A percentile compares a stretch with the other conserved stretches of the same genome.
These are phyloP conservation scores for Alethe castanea DNA, from an alignment of 2,113 vertebrate species.

Conservation along the genomic window DNA sequence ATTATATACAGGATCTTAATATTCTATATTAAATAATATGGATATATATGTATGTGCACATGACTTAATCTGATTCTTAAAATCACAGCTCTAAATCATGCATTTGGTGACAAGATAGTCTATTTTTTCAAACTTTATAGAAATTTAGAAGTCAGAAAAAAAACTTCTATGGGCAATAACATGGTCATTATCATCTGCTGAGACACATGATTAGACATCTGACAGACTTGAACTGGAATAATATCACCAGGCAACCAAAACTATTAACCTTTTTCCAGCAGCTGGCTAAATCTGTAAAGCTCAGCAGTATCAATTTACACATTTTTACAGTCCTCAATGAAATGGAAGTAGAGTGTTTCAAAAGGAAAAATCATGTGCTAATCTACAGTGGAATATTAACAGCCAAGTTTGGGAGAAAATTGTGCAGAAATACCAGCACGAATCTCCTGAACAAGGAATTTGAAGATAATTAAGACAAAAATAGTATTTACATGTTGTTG, in stretches of 20 bases:
- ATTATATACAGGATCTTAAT: not conserved
- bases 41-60: too few species aligned
- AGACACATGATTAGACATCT: constrained; percentile 28
- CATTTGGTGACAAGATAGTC: not conserved
- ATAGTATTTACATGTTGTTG: not conserved
- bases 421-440: not conserved
- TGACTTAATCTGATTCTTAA: not conserved
- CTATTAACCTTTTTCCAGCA: constrained; percentile 53
- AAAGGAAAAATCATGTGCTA: constrained; percentile 4
- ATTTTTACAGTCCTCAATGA: constrained; percentile 23
- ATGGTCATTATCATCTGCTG: not conserved
- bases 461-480: not conserved
- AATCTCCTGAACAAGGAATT: not conserved
- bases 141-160: not conserved
- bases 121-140: not conserved
- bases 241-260: constrained; percentile 43
- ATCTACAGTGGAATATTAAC: constrained; percentile 3
- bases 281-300: constrained; percentile 32
- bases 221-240: constrained; percentile 18
- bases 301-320: constrained; percentile 27
- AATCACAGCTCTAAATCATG: not conserved
- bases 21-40: not conserved
- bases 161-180: not conserved
- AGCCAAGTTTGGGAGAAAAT: not conserved
- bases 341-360: not conserved